Evolutionary conservation across 2,797 vertebrate genomes (phyloP), one percentile per base, ranked within the genome.

Genomic region (Tauraco hartlaubi): DNA sequence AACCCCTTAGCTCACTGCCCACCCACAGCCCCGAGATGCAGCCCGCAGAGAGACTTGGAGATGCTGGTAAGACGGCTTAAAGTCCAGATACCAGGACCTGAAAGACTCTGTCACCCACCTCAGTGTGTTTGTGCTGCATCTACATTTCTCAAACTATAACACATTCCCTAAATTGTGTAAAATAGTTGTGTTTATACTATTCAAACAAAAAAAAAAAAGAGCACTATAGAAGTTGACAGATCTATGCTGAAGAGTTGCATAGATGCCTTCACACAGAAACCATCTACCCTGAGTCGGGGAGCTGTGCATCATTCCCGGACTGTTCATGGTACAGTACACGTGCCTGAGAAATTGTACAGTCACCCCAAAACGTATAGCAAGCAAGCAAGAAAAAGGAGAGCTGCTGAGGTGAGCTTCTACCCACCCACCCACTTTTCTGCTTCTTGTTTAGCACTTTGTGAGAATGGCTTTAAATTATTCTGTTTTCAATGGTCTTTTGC

Each of bases 281-380:
- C 49, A 82, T 59, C 37, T 54, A 46, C 25, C 6, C 15, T 1
- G 9, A 68, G 6, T 31, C 6, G 4, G 17, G 29, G 22, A 69
- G 17, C 15, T 56, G 20, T 2, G 0, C 25, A 7, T 67, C 19
- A 10, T 63, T 76, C 31, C 56, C 43, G 58, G 20, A 18, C 33
- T 52, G 9, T 31, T 44, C 1, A 0, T 31, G 9, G 31, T 72
- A 26, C 20, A 28, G 33, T 46, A 39, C 22, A 1, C 2, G 11
- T n/a, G 20, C 66, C 55, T 37, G 43, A 37, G 78, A 61, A 76
- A 43, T 35, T 21, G 29, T 29, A 23, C 39, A 48, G 44, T 59
- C 14, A 61, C 28, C 7, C 43, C 29, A 67, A 90, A 80, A 12
- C 1, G 3, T 48, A 4, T 5, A 54, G 23, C 29, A 77, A 81